phyloP scores from a whole-genome alignment of 2,113 vertebrate genomes.

The Dolichotis patagonum region DNA sequence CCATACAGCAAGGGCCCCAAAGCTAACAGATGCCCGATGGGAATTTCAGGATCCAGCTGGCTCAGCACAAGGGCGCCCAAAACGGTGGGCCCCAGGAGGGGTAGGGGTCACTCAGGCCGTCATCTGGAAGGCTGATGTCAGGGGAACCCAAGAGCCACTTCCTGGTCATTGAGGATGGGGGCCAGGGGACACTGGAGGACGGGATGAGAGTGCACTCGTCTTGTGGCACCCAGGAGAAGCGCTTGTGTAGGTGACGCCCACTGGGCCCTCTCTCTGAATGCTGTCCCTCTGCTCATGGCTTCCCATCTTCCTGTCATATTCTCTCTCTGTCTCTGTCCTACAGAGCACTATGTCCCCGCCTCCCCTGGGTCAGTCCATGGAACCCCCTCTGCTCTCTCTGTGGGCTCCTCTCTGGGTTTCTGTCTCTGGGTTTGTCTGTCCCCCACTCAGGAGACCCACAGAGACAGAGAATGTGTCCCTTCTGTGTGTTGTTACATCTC shows the following conservation, averaged over 20 bases:
- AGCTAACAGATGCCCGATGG: not conserved
- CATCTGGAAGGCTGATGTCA: not conserved
- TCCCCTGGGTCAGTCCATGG: not conserved
- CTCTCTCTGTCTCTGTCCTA: not conserved
- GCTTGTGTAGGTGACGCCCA: accelerated
- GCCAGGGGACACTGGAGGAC: not conserved
- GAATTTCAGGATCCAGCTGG: not conserved
- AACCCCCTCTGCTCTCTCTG: not conserved
- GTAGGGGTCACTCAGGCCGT: too few species aligned
- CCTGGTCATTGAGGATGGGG: not conserved
- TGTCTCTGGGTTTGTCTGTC: not conserved
- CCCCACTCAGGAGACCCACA: not conserved
- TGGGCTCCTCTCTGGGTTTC: not conserved
- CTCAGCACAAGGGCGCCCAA: not conserved
- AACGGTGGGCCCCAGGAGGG: not conserved
- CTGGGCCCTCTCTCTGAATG: not conserved
- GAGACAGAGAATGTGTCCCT: not conserved
- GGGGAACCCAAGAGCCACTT: not conserved
- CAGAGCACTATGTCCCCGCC: accelerated
- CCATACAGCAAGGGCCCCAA: not conserved
- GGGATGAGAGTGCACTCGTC: not conserved
- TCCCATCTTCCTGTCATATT: not conserved
- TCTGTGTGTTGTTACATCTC: not conserved
- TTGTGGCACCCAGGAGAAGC: not conserved
- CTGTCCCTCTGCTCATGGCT: too few species aligned